A percentile compares a stretch with the other conserved stretches of the same genome.
These are phyloP conservation scores for Aelia acuminata DNA, from an alignment of 2,888 invertebrate species.

Conservation along the genomic window DNA sequence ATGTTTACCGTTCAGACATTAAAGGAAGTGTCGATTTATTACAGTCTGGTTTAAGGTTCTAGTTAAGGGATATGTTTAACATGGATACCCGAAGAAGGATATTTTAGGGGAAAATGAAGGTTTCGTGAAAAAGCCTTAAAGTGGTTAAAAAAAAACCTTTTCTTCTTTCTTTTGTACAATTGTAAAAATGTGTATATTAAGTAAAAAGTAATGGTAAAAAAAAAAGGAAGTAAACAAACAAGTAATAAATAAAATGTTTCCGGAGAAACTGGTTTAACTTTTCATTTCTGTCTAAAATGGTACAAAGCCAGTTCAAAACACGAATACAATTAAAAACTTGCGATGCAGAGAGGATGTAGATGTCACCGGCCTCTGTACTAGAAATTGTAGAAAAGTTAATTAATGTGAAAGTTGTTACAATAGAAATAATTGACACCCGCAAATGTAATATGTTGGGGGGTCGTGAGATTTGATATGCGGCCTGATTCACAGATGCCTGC, in stretches of 20 bases:
- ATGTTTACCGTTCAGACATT: too few species aligned
- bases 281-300: not conserved
- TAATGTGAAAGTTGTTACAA: constrained; percentile 38
- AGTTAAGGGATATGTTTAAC: too few species aligned
- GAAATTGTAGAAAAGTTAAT: constrained; percentile 27
- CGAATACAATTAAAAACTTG: not conserved
- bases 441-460: not conserved
- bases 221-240: not conserved
- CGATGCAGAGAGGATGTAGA: not conserved
- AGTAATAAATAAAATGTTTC: not conserved
- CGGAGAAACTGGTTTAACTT: not conserved
- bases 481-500: constrained; percentile 42
- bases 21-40: too few species aligned
- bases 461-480: constrained; percentile 42
- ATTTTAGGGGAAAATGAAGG: too few species aligned
- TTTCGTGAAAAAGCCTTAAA: too few species aligned
- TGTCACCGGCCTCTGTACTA: not conserved
- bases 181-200: too few species aligned
- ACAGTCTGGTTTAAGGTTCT: too few species aligned
- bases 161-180: too few species aligned
- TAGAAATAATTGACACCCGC: constrained; percentile 19
- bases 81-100: too few species aligned
- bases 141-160: too few species aligned
- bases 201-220: too few species aligned
- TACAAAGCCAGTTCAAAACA: not conserved